Evolutionary conservation across 2,797 vertebrate genomes (phyloP).

Genomic region (Ambastaia sidthimunki): DNA sequence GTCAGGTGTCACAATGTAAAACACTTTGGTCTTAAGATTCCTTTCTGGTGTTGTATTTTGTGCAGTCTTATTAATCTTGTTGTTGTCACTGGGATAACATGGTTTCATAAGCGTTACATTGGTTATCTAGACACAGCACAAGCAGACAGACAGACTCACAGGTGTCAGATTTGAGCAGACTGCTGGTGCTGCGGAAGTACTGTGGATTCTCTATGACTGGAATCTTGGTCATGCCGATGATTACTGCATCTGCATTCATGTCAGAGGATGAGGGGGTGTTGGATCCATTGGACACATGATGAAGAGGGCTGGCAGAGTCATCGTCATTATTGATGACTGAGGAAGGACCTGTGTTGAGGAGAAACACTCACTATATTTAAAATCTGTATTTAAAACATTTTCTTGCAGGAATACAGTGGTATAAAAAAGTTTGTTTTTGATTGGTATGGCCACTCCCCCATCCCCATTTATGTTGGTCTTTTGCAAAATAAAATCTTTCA

Average conservation of each 20-base stretch:
- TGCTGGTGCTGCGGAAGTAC: conserved; percentile 97
- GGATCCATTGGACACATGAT: conserved; percentile 97
- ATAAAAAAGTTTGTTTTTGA: too few species aligned
- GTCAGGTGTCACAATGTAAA: too few species aligned
- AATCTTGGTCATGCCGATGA: conserved; percentile 98
- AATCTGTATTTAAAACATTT: background rate
- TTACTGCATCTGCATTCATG: conserved; percentile 92
- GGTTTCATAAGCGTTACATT: background rate
- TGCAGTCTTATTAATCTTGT: background rate
- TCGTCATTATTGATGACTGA: conserved; percentile 98
- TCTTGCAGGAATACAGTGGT: background rate
- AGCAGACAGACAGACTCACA: conserved; percentile 80
- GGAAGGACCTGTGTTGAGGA: conserved; percentile 85
- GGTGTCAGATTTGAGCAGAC: conserved; percentile 93
- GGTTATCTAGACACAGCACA: background rate
- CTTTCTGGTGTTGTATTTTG: too few species aligned
- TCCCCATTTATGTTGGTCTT: too few species aligned
- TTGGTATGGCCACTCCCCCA: too few species aligned
- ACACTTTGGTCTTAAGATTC: too few species aligned
- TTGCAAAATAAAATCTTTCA: too few species aligned
- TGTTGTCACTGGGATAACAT: background rate
- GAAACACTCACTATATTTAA: background rate
- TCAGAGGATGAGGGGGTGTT: conserved; percentile 97
- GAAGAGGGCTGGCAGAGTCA: conserved; percentile 95
- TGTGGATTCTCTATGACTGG: conserved; percentile 99